These are phyloP conservation scores for Clarias platycephalus DNA, from an alignment of 2,797 vertebrate species.

Conservation along the genomic window DNA sequence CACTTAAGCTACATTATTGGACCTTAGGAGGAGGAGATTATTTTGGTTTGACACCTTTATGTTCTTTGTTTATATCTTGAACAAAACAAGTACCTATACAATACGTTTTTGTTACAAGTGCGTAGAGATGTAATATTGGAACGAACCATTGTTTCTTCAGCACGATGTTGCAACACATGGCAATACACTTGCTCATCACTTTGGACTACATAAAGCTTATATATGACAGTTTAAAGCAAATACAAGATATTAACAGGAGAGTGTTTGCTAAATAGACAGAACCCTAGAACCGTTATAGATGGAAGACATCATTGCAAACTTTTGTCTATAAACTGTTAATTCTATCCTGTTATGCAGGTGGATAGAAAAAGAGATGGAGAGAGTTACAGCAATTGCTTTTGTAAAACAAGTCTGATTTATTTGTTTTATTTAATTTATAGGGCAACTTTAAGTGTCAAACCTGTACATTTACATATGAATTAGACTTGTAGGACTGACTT, in stretches of 20 bases:
- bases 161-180: not conserved
- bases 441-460: not conserved
- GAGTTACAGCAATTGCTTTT: not conserved
- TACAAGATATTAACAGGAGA: not conserved
- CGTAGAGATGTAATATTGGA: too few relatives aligned
- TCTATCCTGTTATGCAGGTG: not conserved
- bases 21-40: not conserved
- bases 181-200: not conserved
- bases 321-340: not conserved
- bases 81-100: not conserved
- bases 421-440: not conserved
- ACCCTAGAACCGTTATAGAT: not conserved
- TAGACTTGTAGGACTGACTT: not conserved
- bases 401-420: not conserved
- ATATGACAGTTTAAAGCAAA: not conserved
- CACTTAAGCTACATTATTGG: not conserved
- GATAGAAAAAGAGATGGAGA: too few relatives aligned
- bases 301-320: not conserved
- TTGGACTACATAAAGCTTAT: not conserved
- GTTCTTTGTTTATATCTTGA: not conserved
- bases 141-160: not conserved
- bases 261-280: not conserved
- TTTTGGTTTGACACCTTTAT: not conserved
- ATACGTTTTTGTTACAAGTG: not conserved
- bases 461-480: not conserved